Conservation (phyloP, 2,888 invertebrate species). For the Seira ritae region DNA sequence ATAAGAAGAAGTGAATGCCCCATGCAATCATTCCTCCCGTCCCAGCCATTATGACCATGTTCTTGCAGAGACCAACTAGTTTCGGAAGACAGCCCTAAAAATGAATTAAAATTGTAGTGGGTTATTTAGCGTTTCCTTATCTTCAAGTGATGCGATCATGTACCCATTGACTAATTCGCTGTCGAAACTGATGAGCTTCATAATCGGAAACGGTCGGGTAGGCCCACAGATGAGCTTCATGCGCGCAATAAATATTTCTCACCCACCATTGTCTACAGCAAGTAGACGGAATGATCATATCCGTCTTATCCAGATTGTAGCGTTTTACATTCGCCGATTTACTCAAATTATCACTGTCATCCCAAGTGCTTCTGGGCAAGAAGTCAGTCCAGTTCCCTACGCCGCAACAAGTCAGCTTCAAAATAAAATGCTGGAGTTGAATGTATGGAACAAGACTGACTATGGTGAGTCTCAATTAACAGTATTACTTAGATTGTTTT, state of each 20-base stretch:
- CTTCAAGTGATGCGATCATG: neutral
- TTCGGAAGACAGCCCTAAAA: constrained; percentile 52
- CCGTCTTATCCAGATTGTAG: constrained; percentile 36
- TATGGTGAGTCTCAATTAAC: too few species aligned
- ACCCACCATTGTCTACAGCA: constrained; percentile 64
- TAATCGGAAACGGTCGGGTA: constrained; percentile 30
- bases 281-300: constrained; percentile 49
- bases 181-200: constrained; percentile 45
- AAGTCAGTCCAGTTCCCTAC: constrained; percentile 58
- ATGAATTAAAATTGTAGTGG: neutral
- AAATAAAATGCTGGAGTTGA: too few species aligned
- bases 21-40: constrained; percentile 32
- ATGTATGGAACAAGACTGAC: too few species aligned
- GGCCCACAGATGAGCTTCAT: constrained; percentile 56
- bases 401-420: constrained; percentile 62
- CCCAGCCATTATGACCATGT: constrained; percentile 45
- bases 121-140: neutral
- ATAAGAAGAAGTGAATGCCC: constrained; percentile 28
- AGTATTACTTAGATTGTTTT: too few species aligned
- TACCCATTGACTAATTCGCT: constrained; percentile 58
- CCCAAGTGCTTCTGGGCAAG: constrained; percentile 40
- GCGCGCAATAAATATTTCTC: constrained; percentile 55
- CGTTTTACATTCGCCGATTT: neutral
- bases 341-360: neutral
- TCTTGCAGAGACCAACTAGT: constrained; percentile 39